Evolutionary conservation across 2,113 vertebrate species (phyloP).

Genomic region (Cynocephalus volans): DNA sequence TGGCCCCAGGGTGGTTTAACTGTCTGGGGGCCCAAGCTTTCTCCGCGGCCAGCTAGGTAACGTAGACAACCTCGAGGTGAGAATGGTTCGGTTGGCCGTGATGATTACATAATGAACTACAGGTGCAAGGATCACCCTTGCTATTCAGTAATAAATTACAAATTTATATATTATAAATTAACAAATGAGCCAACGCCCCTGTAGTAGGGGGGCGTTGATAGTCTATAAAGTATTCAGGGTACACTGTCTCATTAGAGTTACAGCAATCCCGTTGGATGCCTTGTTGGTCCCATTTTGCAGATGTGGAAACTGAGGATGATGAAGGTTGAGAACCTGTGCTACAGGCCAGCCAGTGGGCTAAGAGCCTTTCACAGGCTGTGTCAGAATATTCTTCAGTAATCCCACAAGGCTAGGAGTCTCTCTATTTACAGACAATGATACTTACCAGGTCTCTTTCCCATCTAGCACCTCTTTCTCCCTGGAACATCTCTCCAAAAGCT

Average conservation of each 20-base stretch:
- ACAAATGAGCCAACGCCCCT: rapidly evolving
- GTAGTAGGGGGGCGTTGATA: rapidly evolving
- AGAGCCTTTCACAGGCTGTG: rapidly evolving
- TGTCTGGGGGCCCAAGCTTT: constrained; percentile 77
- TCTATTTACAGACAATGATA: rapidly evolving
- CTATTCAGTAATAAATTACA: rapidly evolving
- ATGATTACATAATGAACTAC: neutral
- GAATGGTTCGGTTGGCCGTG: constrained; percentile 67
- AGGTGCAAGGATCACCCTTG: rapidly evolving
- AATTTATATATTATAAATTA: rapidly evolving
- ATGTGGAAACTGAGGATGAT: neutral
- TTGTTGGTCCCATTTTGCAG: neutral
- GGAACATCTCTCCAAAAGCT: neutral
- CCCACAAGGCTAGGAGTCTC: neutral
- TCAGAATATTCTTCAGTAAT: rapidly evolving
- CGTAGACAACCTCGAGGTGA: constrained; percentile 21
- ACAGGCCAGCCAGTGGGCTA: neutral
- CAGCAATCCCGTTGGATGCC: rapidly evolving
- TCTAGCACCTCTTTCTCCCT: neutral
- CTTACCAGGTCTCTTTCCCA: neutral
- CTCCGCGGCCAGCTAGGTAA: constrained; percentile 69
- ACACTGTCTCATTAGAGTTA: rapidly evolving
- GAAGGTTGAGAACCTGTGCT: rapidly evolving
- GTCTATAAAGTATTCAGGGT: rapidly evolving
- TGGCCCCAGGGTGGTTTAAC: constrained; percentile 84